phyloP scores from a whole-genome alignment of 2,797 vertebrate genomes.

The Rousettus madagascariensis region DNA sequence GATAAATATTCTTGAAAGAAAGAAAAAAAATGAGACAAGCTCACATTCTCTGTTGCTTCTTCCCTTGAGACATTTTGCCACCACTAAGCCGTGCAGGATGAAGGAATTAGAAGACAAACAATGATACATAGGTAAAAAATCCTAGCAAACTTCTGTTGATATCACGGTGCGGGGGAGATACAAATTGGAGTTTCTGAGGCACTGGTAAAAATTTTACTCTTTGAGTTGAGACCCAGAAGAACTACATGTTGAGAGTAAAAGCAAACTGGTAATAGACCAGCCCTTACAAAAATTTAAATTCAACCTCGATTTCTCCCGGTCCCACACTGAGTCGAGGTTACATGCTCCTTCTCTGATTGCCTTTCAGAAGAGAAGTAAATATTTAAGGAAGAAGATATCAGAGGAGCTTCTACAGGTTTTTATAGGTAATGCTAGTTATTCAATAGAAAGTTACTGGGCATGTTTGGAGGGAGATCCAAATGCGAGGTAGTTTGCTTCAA shows the following conservation, averaged over 20 bases:
- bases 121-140: neutral
- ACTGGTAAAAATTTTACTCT: neutral
- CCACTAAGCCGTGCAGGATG: neutral
- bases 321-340: neutral
- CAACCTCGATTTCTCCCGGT: neutral
- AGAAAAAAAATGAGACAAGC: neutral
- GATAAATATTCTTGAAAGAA: neutral
- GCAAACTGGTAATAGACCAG: neutral
- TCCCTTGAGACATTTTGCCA: neutral
- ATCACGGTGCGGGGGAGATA: neutral
- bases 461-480: neutral
- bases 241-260: neutral
- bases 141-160: neutral
- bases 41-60: neutral
- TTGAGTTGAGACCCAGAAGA: neutral
- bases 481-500: neutral
- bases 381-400: neutral
- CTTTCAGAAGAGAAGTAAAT: neutral
- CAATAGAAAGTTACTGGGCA: neutral
- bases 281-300: neutral
- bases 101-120: neutral
- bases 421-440: neutral
- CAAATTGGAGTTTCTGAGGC: neutral
- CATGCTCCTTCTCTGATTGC: neutral
- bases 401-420: neutral